A percentile compares a stretch with the other conserved stretches of the same genome.
These are phyloP conservation scores for Diploscapter pachys DNA, from an alignment of 1,140 invertebrate genomes.

Conservation along the genomic window DNA sequence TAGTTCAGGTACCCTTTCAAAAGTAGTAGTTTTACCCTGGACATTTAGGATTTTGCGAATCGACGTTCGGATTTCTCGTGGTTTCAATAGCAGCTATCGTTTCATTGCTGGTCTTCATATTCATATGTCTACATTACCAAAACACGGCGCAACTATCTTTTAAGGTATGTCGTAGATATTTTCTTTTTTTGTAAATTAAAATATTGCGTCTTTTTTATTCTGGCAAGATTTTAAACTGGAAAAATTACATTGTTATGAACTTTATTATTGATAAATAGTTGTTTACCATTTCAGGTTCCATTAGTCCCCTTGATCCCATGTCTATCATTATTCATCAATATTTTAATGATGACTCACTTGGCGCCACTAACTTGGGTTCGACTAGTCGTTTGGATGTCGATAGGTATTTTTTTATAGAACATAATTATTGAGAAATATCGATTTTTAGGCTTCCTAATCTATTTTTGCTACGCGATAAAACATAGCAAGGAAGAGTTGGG, in stretches of 20 bases:
- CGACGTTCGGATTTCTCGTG: no score
- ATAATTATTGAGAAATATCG: slow-evolving; percentile 1
- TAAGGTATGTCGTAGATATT: slow-evolving; percentile 25
- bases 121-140: slow-evolving; percentile 38
- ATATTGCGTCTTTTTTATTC: no score
- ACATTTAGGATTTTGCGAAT: no score
- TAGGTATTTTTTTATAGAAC: slow-evolving; percentile 53
- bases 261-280: neutral
- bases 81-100: neutral
- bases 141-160: slow-evolving; percentile 38
- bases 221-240: no score
- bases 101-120: slow-evolving; percentile 13
- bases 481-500: slow-evolving; percentile 68
- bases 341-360: slow-evolving; percentile 82
- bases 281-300: slow-evolving; percentile 69
- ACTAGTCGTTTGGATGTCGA: slow-evolving; percentile 77
- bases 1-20: no score
- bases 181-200: no score
- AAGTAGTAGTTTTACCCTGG: no score
- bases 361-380: slow-evolving; percentile 78
- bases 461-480: slow-evolving; percentile 82
- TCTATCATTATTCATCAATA: slow-evolving; percentile 77
- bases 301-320: slow-evolving; percentile 79
- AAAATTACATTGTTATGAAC: neutral
- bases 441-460: slow-evolving; percentile 43